Evolutionary conservation across 2,888 invertebrate species (phyloP), one percentile per base, ranked within the genome.

Genomic region (Macrophya alboannulata): DNA sequence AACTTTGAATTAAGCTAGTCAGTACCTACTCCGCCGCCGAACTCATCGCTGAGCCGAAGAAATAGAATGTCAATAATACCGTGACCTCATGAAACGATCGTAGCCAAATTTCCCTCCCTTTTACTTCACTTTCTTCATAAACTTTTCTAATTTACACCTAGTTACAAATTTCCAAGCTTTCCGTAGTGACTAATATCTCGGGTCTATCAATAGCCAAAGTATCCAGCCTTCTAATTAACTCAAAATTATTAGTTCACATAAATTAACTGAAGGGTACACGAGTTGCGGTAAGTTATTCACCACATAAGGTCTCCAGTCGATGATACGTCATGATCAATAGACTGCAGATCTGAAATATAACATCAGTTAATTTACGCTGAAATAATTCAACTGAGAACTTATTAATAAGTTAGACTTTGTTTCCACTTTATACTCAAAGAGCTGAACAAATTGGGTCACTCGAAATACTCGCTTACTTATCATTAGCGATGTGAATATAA

Each of bases 201-300:
- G n/a, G n/a, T n/a, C 8, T 55, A 55, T n/a, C n/a, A 68, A 68
- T 37, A 68, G 15, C 25, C 37, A 5, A 31, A 37, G 37, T 37
- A 17, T 37, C 68, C 8, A 10, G 37, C 25, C 1, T 68, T 37
- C 3, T 77, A 55, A 77, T 55, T 77, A 77, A 9, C 55, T 55
- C 17, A 55, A 45, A 77, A 55, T 55, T 77, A 77, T 37, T 37
- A 37, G 77, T 31, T 55, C 77, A 9, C 8, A 77, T 77, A 77
- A 77, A 55, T 77, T 55, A 55, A 12, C 15, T 37, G 17, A 55
- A 51, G 9, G 51, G 37, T 21, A 48, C n/a, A 17, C 17, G 71
- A 31, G 37, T 51, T 51, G 37, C 51, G 37, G 15, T 37, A 55
- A 55, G 55, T 17, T 77, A 37, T 21, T 76, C 43, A 51, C 76